Base-by-base conservation (phyloP, 2,888 invertebrate species). In the Acanthosepion lycidas region DNA sequence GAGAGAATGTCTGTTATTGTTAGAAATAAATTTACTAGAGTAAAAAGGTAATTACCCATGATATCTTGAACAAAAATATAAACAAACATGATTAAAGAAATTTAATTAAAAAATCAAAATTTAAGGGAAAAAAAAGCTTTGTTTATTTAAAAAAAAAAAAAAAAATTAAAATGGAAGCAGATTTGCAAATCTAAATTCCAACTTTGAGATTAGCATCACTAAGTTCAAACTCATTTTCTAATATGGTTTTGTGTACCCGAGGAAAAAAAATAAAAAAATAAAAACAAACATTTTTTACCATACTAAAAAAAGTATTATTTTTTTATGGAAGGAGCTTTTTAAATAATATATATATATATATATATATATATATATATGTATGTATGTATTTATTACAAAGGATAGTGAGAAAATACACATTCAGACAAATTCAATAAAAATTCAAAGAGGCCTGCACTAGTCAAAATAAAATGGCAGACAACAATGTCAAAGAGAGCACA, bases 11-110 rank as follows among this genome's bases (percentile, higher is more conserved):
- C 78, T 4, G 78, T 78, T 78, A 78, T 78, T 78, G 78, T 78
- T 78, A 78, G 78, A 33, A n/a, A 78, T 78, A 78, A 78, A 78
- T 78, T 78, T 33, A n/a, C 33, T 78, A 33, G n/a, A 78, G 78
- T 78, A 78, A 78, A 78, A 78, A 78, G 78, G n/a, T 78, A 78
- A 78, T 78, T 78, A 78, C n/a, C 78, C 78, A n/a, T 78, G 78
- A 78, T 78, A 33, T 78, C 12, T 78, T n/a, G 78, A 15, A 78
- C 78, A 78, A n/a, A 15, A 33, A 78, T 2, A n/a, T n/a, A 33
- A 33, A 78, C n/a, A n/a, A 78, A 78, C 3, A 33, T 18, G 9
- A 33, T 33, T 18, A n/a, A 59, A 59, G 59, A 59, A 59, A 59
- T 59, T 59, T 59, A 59, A 23, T 20, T 6, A 59, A 59, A 59